phyloP scores from a whole-genome alignment of 2,797 vertebrate genomes.

The Hippoglossus hippoglossus region DNA sequence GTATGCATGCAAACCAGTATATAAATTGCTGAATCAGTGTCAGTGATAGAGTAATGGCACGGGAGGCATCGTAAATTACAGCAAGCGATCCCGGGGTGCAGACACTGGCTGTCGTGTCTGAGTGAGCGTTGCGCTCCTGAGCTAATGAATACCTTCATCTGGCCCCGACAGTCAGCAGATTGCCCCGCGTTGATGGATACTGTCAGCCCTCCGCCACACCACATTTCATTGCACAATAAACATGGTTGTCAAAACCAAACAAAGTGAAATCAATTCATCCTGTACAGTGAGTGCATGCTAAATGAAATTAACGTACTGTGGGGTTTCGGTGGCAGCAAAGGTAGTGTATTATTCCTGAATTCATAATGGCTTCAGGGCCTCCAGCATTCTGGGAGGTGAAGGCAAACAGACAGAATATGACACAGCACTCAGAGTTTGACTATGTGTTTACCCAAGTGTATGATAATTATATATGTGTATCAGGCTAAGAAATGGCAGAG shows the following conservation, averaged over 20 bases:
- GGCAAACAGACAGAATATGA: constrained; percentile 29
- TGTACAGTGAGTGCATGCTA: constrained; percentile 97
- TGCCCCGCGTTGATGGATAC: constrained; percentile 98
- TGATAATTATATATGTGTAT: constrained; percentile 9
- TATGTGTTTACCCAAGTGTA: constrained; percentile 13
- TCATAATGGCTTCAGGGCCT: constrained; percentile 65
- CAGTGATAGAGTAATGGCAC: constrained; percentile 94
- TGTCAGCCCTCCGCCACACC: constrained; percentile 94
- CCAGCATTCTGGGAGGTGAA: constrained; percentile 34
- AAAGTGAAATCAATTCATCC: constrained; percentile 99
- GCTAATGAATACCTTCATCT: constrained; percentile 99
- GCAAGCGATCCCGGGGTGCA: constrained; percentile 87
- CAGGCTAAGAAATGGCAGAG: neutral
- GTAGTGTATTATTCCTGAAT: constrained; percentile 93
- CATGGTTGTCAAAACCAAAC: constrained; percentile 98
- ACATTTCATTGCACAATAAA: constrained; percentile 99
- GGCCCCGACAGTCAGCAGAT: constrained; percentile 98
- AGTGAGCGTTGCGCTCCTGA: constrained; percentile 91
- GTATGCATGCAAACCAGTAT: constrained; percentile 89
- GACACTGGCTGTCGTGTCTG: constrained; percentile 90
- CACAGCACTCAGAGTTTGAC: constrained; percentile 14
- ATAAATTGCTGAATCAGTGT: constrained; percentile 98
- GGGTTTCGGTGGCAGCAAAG: constrained; percentile 82
- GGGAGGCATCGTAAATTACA: constrained; percentile 93
- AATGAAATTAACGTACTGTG: constrained; percentile 99